A percentile compares a stretch with the other conserved stretches of the same genome.
These are phyloP conservation scores for Actinemys pallida DNA, from an alignment of 2,113 vertebrate genomes.

Conservation along the genomic window DNA sequence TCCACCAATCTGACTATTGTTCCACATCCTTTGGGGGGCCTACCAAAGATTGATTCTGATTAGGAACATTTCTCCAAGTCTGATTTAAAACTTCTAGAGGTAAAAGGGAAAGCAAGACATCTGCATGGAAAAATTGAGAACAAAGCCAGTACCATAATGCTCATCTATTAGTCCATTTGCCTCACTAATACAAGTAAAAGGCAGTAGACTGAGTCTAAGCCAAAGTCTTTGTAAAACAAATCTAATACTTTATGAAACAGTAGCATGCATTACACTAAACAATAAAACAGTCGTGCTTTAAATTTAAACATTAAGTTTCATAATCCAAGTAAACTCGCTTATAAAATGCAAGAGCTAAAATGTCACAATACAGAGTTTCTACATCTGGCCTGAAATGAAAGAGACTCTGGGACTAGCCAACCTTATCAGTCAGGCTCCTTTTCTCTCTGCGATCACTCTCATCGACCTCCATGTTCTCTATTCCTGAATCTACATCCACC, in stretches of 20 bases:
- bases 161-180: neutral
- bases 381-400: neutral
- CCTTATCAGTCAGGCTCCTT: conserved; percentile 94
- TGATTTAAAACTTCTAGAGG: neutral
- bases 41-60: neutral
- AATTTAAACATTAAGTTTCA: neutral
- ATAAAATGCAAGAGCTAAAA: neutral
- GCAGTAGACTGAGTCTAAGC: neutral
- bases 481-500: conserved; percentile 99
- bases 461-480: conserved; percentile 99
- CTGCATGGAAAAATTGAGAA: neutral
- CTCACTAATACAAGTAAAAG: neutral
- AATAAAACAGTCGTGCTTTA: neutral
- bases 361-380: neutral
- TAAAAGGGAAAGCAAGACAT: neutral
- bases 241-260: neutral
- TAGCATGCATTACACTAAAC: neutral
- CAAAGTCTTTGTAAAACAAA: neutral
- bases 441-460: conserved; percentile 97
- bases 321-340: neutral
- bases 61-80: neutral
- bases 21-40: neutral
- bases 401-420: conserved; percentile 49
- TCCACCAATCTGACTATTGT: neutral
- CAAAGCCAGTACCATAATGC: neutral